Percentiles rank a stretch among this genome's conserved stretches.
phyloP scores from a whole-genome alignment of 2,113 vertebrate genomes.

The Australoheros scitulus region DNA sequence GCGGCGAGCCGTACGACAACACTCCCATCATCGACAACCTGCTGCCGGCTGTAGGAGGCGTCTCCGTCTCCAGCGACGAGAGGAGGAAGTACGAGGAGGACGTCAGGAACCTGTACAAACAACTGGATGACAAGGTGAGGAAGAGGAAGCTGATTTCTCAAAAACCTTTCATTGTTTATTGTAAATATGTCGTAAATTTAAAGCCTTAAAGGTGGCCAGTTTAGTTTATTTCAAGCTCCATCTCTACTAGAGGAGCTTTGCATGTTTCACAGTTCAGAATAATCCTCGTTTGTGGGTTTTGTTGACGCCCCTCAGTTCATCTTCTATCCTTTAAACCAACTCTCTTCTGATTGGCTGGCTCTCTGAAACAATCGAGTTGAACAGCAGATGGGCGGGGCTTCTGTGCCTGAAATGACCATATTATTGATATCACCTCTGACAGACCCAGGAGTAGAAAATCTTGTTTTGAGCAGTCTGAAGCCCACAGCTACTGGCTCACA shows the following conservation, averaged over 20 bases:
- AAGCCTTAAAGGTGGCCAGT: too few relatives aligned
- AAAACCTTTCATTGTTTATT: neutral
- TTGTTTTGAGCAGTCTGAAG: neutral
- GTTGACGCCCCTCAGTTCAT: too few relatives aligned
- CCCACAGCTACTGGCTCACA: too few relatives aligned
- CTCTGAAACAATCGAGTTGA: neutral
- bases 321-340: neutral
- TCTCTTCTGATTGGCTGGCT: neutral
- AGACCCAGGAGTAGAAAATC: neutral
- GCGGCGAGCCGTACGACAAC: constrained; percentile 84
- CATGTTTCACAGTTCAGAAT: neutral
- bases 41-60: constrained; percentile 65
- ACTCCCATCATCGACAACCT: constrained; percentile 87
- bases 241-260: neutral
- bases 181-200: neutral
- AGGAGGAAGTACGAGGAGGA: constrained; percentile 87
- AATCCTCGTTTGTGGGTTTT: neutral
- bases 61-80: constrained; percentile 79
- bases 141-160: neutral
- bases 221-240: too few relatives aligned
- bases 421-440: neutral
- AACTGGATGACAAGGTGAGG: constrained; percentile 91
- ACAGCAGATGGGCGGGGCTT: neutral
- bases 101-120: constrained; percentile 88
- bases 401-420: neutral